Evolutionary conservation across 2,797 vertebrate species (phyloP), one percentile per base, ranked within the genome.

Genomic region (Enteromius viviparus): DNA sequence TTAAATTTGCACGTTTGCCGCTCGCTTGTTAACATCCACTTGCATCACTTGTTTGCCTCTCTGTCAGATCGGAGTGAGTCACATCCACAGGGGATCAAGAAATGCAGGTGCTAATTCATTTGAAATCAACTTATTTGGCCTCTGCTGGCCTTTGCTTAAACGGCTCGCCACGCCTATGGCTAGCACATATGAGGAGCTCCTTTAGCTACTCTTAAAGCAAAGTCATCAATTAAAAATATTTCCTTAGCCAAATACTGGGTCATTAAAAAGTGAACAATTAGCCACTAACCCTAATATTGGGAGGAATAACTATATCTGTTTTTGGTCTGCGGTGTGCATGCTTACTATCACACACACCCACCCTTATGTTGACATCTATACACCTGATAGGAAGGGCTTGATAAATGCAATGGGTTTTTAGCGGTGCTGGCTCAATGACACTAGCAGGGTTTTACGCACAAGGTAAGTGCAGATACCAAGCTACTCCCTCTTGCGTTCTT

Each of bases 1-100:
- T 71, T 42, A 81, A 75, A 78, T 85, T 60, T 62, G n/a, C 26
- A 69, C 34, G 62, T 55, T 78, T 29, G 26, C 64, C 15, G n/a
- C 47, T 15, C 37, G 29, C 34, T 68, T 65, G 71, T 45, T 55
- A 76, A 51, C 53, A 37, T 78, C 40, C 51, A 62, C 65, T 60
- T 70, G 81, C 64, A 78, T 83, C 53, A 78, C 40, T 78, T 49
- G 75, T 78, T 78, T 71, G 65, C 40, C 45, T 51, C 42, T 4
- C 60, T 45, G 71, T 76, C 51, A 79, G 23, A 45, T 77, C 1
- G 19, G 55, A 51, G 34, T 34, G 62, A 55, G 23, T 80, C 60
- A 74, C 51, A 23, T 70, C 47, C 17, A 29, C 76, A 69, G n/a
- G 32, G 71, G 55, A 51, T 82, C 71, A 82, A 62, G 45, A 82